Base-by-base conservation (phyloP, 2,113 vertebrate genomes). In the Chloropsis cyanopogon region DNA sequence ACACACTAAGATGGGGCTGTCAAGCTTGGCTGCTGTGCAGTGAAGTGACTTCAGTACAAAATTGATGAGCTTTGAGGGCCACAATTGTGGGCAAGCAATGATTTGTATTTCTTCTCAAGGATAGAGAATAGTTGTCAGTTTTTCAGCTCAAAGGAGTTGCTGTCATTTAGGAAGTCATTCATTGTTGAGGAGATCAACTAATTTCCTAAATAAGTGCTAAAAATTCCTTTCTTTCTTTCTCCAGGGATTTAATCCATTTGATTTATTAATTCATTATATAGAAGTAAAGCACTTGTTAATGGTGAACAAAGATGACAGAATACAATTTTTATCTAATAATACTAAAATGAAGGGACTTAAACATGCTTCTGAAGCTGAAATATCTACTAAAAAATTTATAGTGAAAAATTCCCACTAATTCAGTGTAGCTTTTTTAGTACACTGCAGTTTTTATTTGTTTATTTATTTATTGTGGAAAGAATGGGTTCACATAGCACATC, bases 281-380 rank as follows among this genome's bases (percentile, higher is more conserved):
- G n/a, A 69, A 92, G 35, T 63, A 91, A 91, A 86, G 11, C 41
- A 52, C 25, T 65, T 77, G n/a, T 44, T 88, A 80, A 80, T 52
- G 19, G 21, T 39, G 49, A 94, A 53, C 23, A 75, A 70, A 79
- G 52, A 75, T 54, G 56, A 85, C 60, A 89, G 86, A 80, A 87
- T 29, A 54, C 33, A 88, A 68, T 61, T 87, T 93, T 90, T 90
- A 71, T 66, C 61, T 60, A 79, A 79, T 56, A 82, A 68, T 71
- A 41, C 7, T 79, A 17, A 70, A 78, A 26, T 31, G 33, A 64
- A 88, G 60, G 29, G 44, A 64, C 39, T 78, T 79, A 76, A 71
- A 57, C 1, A 42, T 33, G n/a, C 14, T 72, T 92, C 80, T 76
- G 26, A 81, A 88, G 50, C 4, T 82, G 39, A 79, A 94, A 71